phyloP scores from a whole-genome alignment of 2,888 invertebrate species.

The Elysia crispata region DNA sequence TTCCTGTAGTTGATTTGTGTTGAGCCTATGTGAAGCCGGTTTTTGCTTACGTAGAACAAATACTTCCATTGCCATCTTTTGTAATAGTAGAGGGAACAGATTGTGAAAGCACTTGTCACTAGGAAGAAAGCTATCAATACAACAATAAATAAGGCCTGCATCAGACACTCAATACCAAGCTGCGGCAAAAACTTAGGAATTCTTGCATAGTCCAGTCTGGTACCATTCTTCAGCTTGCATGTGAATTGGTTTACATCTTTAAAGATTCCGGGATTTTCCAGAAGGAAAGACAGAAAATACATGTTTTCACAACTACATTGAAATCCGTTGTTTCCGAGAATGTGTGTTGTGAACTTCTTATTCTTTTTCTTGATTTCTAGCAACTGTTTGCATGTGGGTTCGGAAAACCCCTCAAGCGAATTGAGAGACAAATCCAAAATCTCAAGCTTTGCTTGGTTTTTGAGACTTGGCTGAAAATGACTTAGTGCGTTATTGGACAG shows the following conservation, averaged over 20 bases:
- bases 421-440: not conserved
- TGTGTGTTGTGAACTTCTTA: not conserved
- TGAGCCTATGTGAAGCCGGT: not conserved
- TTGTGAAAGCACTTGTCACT: not conserved
- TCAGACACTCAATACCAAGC: not conserved
- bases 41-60: not conserved
- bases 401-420: not conserved
- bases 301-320: not conserved
- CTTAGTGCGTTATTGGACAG: not conserved
- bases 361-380: not conserved
- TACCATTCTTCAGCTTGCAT: not conserved
- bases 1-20: not conserved
- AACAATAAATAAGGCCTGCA: not conserved
- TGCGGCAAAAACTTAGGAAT: not conserved
- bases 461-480: not conserved
- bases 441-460: not conserved
- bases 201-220: not conserved
- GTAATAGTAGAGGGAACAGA: not conserved
- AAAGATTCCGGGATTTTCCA: not conserved
- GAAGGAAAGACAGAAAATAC: not conserved
- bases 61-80: not conserved
- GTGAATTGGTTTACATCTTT: not conserved
- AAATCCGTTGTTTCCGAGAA: not conserved
- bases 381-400: not conserved
- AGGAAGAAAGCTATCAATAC: not conserved